Evolutionary conservation across 2,888 invertebrate species (phyloP).

Genomic region (Hofmannophila pseudospretella): DNA sequence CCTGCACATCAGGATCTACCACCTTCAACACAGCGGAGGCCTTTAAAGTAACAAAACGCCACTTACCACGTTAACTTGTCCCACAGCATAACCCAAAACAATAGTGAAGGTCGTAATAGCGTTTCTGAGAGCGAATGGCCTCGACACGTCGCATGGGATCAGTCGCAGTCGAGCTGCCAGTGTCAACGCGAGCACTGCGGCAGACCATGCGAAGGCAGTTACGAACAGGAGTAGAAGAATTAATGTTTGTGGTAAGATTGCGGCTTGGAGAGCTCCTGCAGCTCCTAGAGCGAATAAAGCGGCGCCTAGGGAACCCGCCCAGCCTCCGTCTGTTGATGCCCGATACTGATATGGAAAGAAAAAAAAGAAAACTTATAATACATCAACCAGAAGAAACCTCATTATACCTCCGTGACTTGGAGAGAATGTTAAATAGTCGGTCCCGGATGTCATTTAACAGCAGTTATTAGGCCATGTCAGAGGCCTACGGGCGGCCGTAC

Average conservation of each 20-base stretch:
- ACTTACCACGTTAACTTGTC: slow-evolving; percentile 95
- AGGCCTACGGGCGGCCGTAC: too few relatives aligned
- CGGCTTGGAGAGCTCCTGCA: slow-evolving; percentile 86
- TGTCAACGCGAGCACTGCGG: slow-evolving; percentile 89
- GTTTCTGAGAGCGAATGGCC: slow-evolving; percentile 88
- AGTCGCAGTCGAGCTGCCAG: slow-evolving; percentile 90
- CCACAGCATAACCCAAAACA: slow-evolving; percentile 90
- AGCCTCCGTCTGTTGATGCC: slow-evolving; percentile 89
- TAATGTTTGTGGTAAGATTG: slow-evolving; percentile 89
- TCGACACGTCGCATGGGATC: slow-evolving; percentile 91
- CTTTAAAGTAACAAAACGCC: too few relatives aligned
- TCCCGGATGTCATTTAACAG: too few relatives aligned
- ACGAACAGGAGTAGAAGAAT: slow-evolving; percentile 90
- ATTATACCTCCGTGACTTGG: too few relatives aligned
- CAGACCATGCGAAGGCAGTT: slow-evolving; percentile 93
- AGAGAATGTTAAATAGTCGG: too few relatives aligned
- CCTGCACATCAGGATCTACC: too few relatives aligned
- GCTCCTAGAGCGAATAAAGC: slow-evolving; percentile 86
- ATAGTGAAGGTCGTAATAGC: slow-evolving; percentile 93
- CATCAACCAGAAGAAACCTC: too few relatives aligned
- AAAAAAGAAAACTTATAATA: not conserved
- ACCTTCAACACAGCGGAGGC: too few relatives aligned
- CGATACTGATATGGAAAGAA: slow-evolving; percentile 81
- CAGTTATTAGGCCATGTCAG: too few relatives aligned
- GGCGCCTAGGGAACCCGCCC: slow-evolving; percentile 89